Base-by-base conservation (phyloP, 2,797 vertebrate species). In the Pipistrellus kuhlii region DNA sequence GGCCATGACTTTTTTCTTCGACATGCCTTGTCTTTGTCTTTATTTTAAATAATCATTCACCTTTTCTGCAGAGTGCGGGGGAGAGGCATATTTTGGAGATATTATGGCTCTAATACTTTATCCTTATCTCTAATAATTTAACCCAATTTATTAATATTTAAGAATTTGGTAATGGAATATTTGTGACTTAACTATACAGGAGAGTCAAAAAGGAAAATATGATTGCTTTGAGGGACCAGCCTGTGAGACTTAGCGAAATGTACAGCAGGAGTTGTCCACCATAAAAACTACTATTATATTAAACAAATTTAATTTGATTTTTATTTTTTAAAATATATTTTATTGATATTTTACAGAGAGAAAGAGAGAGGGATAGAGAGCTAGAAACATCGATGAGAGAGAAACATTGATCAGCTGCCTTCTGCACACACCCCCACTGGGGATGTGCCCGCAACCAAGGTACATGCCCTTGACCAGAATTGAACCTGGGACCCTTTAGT, bases 1-100 rank as follows among this genome's bases (percentile, higher is more conserved):
- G 25, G 57, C 62, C 13, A 12, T 46, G 44, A 85, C 32, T 30
- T 55, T 53, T 87, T 80, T 64, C 55, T 55, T 53, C 53, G 53
- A 53, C 17, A 13, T 84, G 21, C 20, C 53, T 17, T 57, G 18
- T 53, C 51, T 20, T 53, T 20, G 17, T 21, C 68, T 92, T 88
- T 84, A 11, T 81, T 94, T 88, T 82, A 93, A 87, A 77, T 93
- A 53, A 86, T 30, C 53, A 85, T 30, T 53, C 8, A n/a, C 87
- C 57, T 82, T 51, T 81, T 69, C 77, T 25, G 13, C 20, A 35
- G 44, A 9, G 11, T 86, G 8, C n/a, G 20, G 53, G 91, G n/a
- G 17, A 80, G 17, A 91, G 23, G 38, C 48, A 71, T 3, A 23
- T 94, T 93, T 85, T 83, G 38, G 41, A 87, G 30, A 38, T 62